Conservation (phyloP, 2,888 invertebrate genomes). For the Caenorhabditis virilis region DNA sequence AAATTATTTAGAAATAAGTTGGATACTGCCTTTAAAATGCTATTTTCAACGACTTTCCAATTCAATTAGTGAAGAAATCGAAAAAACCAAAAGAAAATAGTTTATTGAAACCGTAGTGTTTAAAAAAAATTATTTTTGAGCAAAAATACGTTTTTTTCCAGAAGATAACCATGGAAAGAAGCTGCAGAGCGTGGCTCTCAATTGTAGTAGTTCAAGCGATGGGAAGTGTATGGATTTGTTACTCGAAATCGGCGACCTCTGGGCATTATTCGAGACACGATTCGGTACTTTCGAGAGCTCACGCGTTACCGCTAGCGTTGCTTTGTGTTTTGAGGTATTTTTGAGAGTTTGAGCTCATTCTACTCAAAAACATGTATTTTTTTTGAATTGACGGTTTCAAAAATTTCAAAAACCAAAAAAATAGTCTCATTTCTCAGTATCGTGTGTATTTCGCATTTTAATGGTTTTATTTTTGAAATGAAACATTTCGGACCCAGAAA, state of each 20-base stretch:
- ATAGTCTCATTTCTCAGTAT: no score
- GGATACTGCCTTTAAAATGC: no score
- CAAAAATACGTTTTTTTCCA: neutral
- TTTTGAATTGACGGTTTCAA: no score
- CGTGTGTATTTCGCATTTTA: no score
- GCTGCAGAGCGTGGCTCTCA: slow-evolving; percentile 33
- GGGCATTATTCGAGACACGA: slow-evolving; percentile 13
- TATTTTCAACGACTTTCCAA: no score
- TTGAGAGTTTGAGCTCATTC: neutral
- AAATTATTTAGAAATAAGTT: no score
- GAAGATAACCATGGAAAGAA: slow-evolving; percentile 11
- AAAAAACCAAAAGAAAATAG: no score
- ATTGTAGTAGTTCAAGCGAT: slow-evolving; percentile 35
- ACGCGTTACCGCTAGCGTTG: slow-evolving; percentile 30
- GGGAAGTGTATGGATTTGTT: slow-evolving; percentile 42
- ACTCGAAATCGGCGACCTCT: slow-evolving; percentile 13
- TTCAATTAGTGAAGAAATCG: no score
- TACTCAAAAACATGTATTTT: neutral
- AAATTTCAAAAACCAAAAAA: no score
- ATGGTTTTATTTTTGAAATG: no score
- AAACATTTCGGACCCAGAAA: no score
- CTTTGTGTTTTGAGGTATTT: slow-evolving; percentile 18
- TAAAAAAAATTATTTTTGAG: neutral
- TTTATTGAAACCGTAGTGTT: neutral
- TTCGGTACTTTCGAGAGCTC: slow-evolving; percentile 23